These are phyloP conservation scores for Andrena chrysosceles DNA, from an alignment of 2,888 invertebrate species.

Conservation along the genomic window DNA sequence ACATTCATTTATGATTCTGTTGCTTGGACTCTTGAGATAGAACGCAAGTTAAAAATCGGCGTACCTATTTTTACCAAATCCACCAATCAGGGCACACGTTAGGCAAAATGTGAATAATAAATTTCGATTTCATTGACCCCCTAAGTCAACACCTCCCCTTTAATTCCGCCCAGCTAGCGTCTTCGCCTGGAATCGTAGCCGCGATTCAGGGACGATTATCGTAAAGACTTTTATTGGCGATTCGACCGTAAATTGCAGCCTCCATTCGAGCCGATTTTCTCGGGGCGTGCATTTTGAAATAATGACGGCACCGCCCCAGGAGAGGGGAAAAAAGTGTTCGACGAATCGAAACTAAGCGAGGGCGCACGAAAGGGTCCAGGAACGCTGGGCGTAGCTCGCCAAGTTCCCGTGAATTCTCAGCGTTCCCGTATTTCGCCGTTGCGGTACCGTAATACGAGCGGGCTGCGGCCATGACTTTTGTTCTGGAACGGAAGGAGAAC, in stretches of 20 bases:
- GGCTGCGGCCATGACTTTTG: slow-evolving; percentile 42
- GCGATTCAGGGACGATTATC: slow-evolving; percentile 23
- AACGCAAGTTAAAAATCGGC: too few species aligned
- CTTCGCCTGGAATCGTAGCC: slow-evolving; percentile 3
- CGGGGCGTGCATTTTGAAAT: slow-evolving; percentile 21
- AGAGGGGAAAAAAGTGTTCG: slow-evolving; percentile 10
- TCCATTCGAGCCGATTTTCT: slow-evolving; percentile 13
- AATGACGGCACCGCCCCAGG: slow-evolving; percentile 18
- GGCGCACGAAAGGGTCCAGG: background rate
- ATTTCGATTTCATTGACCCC: too few species aligned
- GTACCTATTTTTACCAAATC: too few species aligned
- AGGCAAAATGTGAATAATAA: too few species aligned
- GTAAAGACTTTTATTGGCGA: slow-evolving; percentile 28
- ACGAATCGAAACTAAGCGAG: slow-evolving; percentile 3
- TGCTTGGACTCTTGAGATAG: too few species aligned
- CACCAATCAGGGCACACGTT: too few species aligned
- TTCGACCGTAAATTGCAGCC: slow-evolving; percentile 20
- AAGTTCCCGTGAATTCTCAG: slow-evolving; percentile 45
- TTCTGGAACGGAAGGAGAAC: slow-evolving; percentile 45
- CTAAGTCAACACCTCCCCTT: too few species aligned
- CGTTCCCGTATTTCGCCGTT: slow-evolving; percentile 25
- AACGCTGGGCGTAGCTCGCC: background rate
- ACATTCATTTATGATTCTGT: too few species aligned
- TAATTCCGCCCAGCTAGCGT: background rate
- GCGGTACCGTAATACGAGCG: slow-evolving; percentile 20